Conservation (phyloP, 2,797 vertebrate genomes). For the Artibeus jamaicensis region DNA sequence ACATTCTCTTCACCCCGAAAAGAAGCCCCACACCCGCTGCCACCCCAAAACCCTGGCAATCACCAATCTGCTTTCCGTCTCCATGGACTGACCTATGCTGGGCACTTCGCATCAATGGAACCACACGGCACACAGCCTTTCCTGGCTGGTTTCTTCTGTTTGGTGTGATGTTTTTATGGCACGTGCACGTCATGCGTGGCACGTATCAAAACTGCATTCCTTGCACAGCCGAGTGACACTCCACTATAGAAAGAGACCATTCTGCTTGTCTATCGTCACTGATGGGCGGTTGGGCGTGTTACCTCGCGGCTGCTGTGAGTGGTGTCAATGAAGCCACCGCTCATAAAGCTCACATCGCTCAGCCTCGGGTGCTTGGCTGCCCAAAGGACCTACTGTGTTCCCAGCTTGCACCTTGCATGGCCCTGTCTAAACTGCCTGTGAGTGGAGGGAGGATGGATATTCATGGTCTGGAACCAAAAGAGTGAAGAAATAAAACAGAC, state of each 20-base stretch:
- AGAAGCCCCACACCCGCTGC: accelerated
- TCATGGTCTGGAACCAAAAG: accelerated
- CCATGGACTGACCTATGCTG: accelerated
- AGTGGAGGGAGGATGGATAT: accelerated
- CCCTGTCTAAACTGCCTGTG: neutral
- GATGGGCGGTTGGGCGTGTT: accelerated
- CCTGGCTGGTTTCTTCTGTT: accelerated
- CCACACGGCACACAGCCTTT: accelerated
- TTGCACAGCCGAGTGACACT: accelerated
- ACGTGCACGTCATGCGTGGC: accelerated
- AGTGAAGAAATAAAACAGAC: neutral
- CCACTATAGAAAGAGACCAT: accelerated
- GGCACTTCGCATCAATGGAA: accelerated
- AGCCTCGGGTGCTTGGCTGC: accelerated
- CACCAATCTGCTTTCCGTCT: accelerated
- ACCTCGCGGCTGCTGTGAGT: neutral
- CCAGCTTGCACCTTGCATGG: accelerated
- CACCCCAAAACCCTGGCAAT: neutral
- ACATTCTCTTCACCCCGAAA: neutral
- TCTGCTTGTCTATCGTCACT: neutral
- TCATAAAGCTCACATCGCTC: neutral
- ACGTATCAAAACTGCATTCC: accelerated
- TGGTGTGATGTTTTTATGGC: accelerated
- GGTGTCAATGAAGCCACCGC: neutral
- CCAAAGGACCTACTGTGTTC: neutral